These are phyloP conservation scores for Calycopis cecrops DNA, from an alignment of 1,140 invertebrate species.

Conservation along the genomic window DNA sequence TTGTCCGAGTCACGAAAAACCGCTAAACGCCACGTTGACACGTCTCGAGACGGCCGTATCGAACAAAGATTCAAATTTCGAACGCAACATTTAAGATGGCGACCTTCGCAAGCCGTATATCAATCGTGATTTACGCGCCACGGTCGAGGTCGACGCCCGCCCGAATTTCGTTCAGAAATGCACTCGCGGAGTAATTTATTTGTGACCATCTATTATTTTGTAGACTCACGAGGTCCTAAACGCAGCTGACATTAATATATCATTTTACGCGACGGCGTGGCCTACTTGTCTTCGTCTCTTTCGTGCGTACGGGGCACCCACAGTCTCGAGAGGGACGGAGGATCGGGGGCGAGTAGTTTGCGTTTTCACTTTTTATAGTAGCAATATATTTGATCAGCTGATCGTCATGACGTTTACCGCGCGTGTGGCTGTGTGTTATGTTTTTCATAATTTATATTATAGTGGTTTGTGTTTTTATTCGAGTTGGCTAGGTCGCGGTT, in stretches of 20 bases:
- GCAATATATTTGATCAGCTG: slow-evolving; percentile 75
- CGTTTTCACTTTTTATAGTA: slow-evolving; percentile 75
- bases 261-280: slow-evolving; percentile 67
- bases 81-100: slow-evolving; percentile 67
- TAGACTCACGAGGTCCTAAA: slow-evolving; percentile 74
- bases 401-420: slow-evolving; percentile 70
- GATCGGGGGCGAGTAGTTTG: slow-evolving; percentile 55
- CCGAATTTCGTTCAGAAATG: slow-evolving; percentile 73
- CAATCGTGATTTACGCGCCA: slow-evolving; percentile 70
- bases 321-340: slow-evolving; percentile 39
- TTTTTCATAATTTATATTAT: slow-evolving; percentile 73
- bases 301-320: slow-evolving; percentile 22
- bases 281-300: slow-evolving; percentile 38
- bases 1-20: slow-evolving; percentile 37
- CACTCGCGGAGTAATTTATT: slow-evolving; percentile 71
- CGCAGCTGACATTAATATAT: slow-evolving; percentile 74
- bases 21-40: slow-evolving; percentile 49
- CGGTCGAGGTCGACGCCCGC: slow-evolving; percentile 69
- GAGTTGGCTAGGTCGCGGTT: slow-evolving; percentile 65
- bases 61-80: slow-evolving; percentile 65
- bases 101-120: slow-evolving; percentile 66
- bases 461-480: slow-evolving; percentile 59
- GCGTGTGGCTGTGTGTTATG: slow-evolving; percentile 53
- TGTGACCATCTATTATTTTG: slow-evolving; percentile 74
- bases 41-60: slow-evolving; percentile 49